Conservation (phyloP, 2,888 invertebrate genomes). For the Latrodectus hesperus region DNA sequence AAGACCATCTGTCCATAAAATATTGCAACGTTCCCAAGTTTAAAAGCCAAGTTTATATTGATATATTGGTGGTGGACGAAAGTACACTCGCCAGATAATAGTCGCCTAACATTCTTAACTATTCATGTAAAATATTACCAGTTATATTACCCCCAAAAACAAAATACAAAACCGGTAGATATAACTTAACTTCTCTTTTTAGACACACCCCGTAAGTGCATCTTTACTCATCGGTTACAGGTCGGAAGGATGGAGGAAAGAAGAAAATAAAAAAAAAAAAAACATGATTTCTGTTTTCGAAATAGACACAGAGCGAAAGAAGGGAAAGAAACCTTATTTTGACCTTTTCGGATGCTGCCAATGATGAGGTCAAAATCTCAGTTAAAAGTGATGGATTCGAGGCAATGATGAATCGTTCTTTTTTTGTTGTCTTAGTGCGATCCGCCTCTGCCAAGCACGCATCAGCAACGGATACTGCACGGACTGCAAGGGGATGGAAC, state of each 20-base stretch:
- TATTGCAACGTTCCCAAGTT: no score
- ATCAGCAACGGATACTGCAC: constrained; percentile 52
- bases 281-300: constrained; percentile 33
- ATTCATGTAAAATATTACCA: not conserved
- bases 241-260: constrained; percentile 7
- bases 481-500: not conserved
- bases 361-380: constrained; percentile 62
- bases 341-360: constrained; percentile 40
- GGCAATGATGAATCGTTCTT: constrained; percentile 49
- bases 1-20: no score
- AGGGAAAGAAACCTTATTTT: constrained; percentile 27
- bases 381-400: constrained; percentile 59
- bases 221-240: constrained; percentile 25
- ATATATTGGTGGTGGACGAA: no score
- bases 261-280: not conserved
- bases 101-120: no score
- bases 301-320: not conserved
- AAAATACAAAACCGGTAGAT: constrained; percentile 3
- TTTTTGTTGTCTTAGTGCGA: constrained; percentile 57
- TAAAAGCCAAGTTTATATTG: no score
- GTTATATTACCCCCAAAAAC: not conserved
- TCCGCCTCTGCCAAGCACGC: constrained; percentile 39
- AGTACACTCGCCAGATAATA: no score
- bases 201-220: constrained; percentile 34
- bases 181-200: constrained; percentile 12